Conservation (phyloP, 1,140 invertebrate species). For the Bombyx mori region ASM3026992v2 NC_085113.1:13819001-13819500, state of each 20-base stretch:
- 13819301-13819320: too few species aligned
- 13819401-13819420: slow-evolving; percentile 88
- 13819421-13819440: slow-evolving; percentile 83
- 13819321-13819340: slow-evolving; percentile 76
- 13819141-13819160: too few species aligned
- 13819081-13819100: slow-evolving; percentile 80
- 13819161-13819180: too few species aligned
- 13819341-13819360: slow-evolving; percentile 93
- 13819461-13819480: slow-evolving; percentile 80
- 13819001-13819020: slow-evolving; percentile 78
- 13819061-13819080: slow-evolving; percentile 84
- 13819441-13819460: slow-evolving; percentile 84
- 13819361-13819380: slow-evolving; percentile 87
- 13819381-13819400: slow-evolving; percentile 81
- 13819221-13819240: too few species aligned
- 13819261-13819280: too few species aligned
- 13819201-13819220: too few species aligned
- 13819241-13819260: too few species aligned
- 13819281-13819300: too few species aligned
- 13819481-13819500: slow-evolving; percentile 36
- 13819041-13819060: slow-evolving; percentile 80
- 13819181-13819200: too few species aligned
- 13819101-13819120: slow-evolving; percentile 88
- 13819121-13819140: slow-evolving; percentile 72
- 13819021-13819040: slow-evolving; percentile 82